Evolutionary conservation across 1,140 invertebrate genomes (phyloP).

Genomic region (Euura saliciscinereae): DNA sequence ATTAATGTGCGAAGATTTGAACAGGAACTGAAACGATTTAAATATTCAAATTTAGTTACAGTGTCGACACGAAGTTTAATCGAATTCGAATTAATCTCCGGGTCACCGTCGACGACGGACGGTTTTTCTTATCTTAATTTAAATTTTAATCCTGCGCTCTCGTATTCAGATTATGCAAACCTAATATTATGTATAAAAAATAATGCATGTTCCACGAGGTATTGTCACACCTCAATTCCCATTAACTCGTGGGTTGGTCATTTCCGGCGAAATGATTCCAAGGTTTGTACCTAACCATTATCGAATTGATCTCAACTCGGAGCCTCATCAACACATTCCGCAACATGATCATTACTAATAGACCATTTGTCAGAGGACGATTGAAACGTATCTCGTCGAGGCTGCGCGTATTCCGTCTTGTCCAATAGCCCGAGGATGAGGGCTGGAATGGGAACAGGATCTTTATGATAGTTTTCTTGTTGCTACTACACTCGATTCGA

Average conservation of each 20-base stretch:
- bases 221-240: conserved; percentile 4
- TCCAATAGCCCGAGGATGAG: too few relatives aligned
- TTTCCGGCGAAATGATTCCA: not conserved
- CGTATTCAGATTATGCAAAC: not conserved
- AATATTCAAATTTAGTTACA: not conserved
- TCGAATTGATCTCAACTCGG: too few relatives aligned
- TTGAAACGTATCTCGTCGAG: too few relatives aligned
- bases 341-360: too few relatives aligned
- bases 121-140: not conserved
- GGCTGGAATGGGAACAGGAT: too few relatives aligned
- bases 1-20: conserved; percentile 7
- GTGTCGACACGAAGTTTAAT: conserved; percentile 4
- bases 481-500: too few relatives aligned
- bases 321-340: too few relatives aligned
- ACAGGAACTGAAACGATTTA: conserved; percentile 2
- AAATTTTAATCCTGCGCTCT: not conserved
- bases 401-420: too few relatives aligned
- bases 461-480: too few relatives aligned
- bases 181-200: not conserved
- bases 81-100: not conserved
- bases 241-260: not conserved
- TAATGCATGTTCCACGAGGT: not conserved
- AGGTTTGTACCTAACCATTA: not conserved
- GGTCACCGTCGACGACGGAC: not conserved
- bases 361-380: too few relatives aligned